phyloP scores from a whole-genome alignment of 2,888 invertebrate genomes.

The Ariolimax columbianus region DNA sequence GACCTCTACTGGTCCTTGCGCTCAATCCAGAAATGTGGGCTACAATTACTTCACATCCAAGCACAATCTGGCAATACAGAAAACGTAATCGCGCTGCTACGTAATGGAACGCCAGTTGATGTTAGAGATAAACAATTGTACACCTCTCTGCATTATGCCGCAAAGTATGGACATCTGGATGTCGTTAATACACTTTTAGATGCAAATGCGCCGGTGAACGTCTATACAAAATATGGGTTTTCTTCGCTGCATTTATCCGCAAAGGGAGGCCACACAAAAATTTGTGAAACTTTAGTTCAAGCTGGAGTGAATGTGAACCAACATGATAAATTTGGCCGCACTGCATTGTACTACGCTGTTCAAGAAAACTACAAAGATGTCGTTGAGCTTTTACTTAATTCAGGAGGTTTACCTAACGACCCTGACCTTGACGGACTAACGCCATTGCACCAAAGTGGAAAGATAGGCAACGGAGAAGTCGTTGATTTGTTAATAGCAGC shows the following conservation, averaged over 20 bases:
- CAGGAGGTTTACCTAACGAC: background rate
- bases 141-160: background rate
- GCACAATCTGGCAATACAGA: constrained; percentile 12
- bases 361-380: background rate
- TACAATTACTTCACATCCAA: background rate
- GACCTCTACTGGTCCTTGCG: background rate
- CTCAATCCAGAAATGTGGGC: background rate
- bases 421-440: background rate
- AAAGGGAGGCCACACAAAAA: background rate
- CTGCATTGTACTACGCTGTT: background rate
- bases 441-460: background rate
- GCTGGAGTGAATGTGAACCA: background rate
- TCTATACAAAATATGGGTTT: background rate
- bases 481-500: background rate
- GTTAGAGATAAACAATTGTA: background rate
- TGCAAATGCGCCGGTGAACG: background rate
- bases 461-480: background rate
- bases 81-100: background rate
- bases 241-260: background rate
- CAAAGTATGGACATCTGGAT: background rate
- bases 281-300: background rate
- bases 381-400: background rate
- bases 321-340: background rate
- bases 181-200: background rate
- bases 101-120: background rate